These are phyloP conservation scores for Ectemnius continuus DNA, from an alignment of 2,888 invertebrate species.

Conservation along the genomic window DNA sequence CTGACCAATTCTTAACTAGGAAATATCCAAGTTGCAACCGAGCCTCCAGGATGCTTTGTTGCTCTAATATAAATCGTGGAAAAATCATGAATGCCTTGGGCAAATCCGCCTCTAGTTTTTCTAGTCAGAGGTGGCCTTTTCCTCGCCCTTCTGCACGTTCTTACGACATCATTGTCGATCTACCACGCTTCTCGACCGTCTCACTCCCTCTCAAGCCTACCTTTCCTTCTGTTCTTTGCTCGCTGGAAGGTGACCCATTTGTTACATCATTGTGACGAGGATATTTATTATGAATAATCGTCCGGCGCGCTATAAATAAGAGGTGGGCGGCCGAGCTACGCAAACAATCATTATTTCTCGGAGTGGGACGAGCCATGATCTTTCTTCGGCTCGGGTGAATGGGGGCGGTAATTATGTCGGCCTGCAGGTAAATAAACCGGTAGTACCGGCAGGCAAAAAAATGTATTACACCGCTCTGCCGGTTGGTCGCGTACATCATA, in stretches of 20 bases:
- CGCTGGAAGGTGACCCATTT: conserved; percentile 46
- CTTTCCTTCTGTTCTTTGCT: background rate
- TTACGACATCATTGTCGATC: background rate
- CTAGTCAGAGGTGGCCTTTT: background rate
- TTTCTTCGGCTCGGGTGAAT: conserved; percentile 58
- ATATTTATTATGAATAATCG: conserved; percentile 63
- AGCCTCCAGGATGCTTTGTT: conserved; percentile 51
- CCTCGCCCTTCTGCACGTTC: conserved; percentile 12
- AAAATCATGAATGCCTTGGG: conserved; percentile 51
- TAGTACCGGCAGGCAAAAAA: conserved; percentile 26
- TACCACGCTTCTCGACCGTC: too few species aligned
- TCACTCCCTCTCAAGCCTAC: too few species aligned
- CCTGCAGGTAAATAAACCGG: conserved; percentile 17
- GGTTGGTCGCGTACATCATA: conserved; percentile 19
- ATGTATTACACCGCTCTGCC: conserved; percentile 46
- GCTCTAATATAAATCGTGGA: conserved; percentile 56
- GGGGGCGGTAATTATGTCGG: conserved; percentile 66
- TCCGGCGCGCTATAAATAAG: conserved; percentile 54
- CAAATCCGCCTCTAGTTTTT: conserved; percentile 29
- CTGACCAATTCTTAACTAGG: conserved; percentile 41
- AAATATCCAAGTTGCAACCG: conserved; percentile 50
- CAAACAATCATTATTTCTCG: conserved; percentile 54
- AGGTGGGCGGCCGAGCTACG: conserved; percentile 35
- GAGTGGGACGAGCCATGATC: conserved; percentile 44
- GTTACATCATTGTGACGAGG: conserved; percentile 54